Evolutionary conservation across 2,888 invertebrate species (phyloP).

Genomic region (Ichneumoninae sp.): DNA sequence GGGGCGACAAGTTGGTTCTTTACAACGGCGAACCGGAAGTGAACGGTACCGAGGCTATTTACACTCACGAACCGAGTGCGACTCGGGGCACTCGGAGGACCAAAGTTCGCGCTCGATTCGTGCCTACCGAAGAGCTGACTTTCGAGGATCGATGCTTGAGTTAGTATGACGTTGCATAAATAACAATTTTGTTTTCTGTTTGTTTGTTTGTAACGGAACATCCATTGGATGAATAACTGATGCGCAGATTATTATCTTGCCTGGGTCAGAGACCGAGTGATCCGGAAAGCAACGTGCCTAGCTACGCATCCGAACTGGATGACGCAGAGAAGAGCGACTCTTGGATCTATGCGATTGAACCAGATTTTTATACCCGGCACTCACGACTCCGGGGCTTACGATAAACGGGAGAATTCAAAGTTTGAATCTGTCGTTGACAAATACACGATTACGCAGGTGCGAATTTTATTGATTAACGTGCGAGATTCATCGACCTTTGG

Average conservation of each 20-base stretch:
- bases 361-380: conserved; percentile 89
- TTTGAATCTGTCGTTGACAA: conserved; percentile 83
- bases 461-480: background rate
- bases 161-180: conserved; percentile 62
- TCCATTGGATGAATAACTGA: background rate
- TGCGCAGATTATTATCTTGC: conserved; percentile 74
- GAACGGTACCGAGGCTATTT: conserved; percentile 66
- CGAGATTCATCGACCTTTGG: background rate
- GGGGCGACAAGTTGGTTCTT: conserved; percentile 73
- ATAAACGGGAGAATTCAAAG: conserved; percentile 71
- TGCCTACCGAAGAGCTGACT: conserved; percentile 72
- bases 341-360: conserved; percentile 85
- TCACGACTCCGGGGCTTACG: conserved; percentile 89
- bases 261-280: conserved; percentile 75
- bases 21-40: conserved; percentile 67
- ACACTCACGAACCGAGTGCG: conserved; percentile 66
- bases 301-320: conserved; percentile 87
- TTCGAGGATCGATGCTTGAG: conserved; percentile 75
- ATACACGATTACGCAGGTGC: conserved; percentile 85
- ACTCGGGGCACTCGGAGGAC: conserved; percentile 73
- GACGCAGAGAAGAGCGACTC: conserved; percentile 84
- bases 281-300: conserved; percentile 85
- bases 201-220: background rate
- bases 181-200: background rate
- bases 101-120: conserved; percentile 72